A percentile compares a stretch with the other conserved stretches of the same genome.
Evolutionary conservation across 2,888 invertebrate genomes (phyloP).

Genomic region (Trachelus stipa): DNA sequence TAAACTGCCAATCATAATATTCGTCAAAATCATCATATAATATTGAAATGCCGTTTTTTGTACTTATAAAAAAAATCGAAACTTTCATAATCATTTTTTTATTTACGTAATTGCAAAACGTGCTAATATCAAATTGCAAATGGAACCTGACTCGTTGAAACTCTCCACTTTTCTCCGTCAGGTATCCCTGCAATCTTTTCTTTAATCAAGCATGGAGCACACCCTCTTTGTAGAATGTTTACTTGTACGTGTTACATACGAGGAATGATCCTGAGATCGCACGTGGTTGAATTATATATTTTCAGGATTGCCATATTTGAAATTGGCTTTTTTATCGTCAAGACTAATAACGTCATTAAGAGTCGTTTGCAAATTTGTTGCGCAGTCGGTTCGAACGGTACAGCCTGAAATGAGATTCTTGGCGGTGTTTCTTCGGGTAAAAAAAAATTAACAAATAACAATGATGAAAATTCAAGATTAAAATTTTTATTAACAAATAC

Average conservation of each 20-base stretch:
- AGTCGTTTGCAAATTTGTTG: constrained; percentile 51
- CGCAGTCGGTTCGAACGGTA: constrained; percentile 9
- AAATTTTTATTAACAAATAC: not conserved
- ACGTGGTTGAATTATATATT: not conserved
- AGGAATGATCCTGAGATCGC: not conserved
- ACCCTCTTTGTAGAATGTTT: not conserved
- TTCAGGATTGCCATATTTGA: constrained; percentile 35
- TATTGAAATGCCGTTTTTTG: not conserved
- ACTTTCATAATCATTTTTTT: not conserved
- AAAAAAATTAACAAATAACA: not conserved
- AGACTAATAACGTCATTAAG: constrained; percentile 46
- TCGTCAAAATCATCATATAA: not conserved
- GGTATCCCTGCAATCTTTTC: constrained; percentile 50
- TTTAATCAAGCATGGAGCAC: constrained; percentile 51
- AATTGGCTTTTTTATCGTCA: constrained; percentile 56
- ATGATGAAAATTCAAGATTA: not conserved
- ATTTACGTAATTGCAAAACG: not conserved
- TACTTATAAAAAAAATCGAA: not conserved
- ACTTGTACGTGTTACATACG: not conserved
- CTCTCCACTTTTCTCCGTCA: constrained; percentile 46
- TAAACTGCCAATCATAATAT: not conserved
- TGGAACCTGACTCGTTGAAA: constrained; percentile 51
- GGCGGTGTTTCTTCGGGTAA: not conserved
- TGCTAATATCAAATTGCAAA: constrained; percentile 47
- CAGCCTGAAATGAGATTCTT: not conserved